Evolutionary conservation across 2,888 invertebrate species (phyloP), one percentile per base, ranked within the genome.

Genomic region (Malthinus seriepunctatus): DNA sequence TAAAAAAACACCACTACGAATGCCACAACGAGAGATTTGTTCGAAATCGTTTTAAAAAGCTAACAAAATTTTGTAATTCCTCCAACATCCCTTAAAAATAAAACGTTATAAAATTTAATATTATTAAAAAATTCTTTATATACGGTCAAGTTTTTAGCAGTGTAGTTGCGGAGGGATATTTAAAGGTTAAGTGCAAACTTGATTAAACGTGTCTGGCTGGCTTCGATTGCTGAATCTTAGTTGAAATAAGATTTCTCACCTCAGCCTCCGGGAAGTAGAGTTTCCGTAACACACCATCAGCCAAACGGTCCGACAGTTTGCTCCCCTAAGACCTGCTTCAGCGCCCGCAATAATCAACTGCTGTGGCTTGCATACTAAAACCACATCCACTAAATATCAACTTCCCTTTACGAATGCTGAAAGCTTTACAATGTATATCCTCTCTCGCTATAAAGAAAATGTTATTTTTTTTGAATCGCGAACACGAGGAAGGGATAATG

Each of bases 181-280:
- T 23, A 23, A 23, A 23, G 68, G 69, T 69, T 63, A 53, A 67
- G 63, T 64, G 73, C 69, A 75, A 76, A 76, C 76, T 76, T 76
- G 75, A 75, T 76, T 76, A 76, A 73, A 75, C 72, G 72, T 72
- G 76, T 74, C 76, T 75, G 71, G 74, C 76, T 75, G 71, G 74
- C 69, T 76, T 76, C 76, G 74, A 76, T 76, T 76, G 76, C 74
- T 67, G 69, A 42, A 42, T 42, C 66, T 59, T 68, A 66, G 69
- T 69, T 71, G 72, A 76, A 76, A 77, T 76, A 76, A 76, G 76
- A 76, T 77, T 76, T 76, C 64, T 73, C 76, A 75, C 75, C 76
- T 76, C 73, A 69, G 74, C 72, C 74, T 67, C 23, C 69, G 59
- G 62, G 66, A 65, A 65, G 65, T 58, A 12, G 39, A 61, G 62